A percentile compares a stretch with the other conserved stretches of the same genome.
Conservation (phyloP, 2,113 vertebrate species). For the Hemicordylus capensis region DNA sequence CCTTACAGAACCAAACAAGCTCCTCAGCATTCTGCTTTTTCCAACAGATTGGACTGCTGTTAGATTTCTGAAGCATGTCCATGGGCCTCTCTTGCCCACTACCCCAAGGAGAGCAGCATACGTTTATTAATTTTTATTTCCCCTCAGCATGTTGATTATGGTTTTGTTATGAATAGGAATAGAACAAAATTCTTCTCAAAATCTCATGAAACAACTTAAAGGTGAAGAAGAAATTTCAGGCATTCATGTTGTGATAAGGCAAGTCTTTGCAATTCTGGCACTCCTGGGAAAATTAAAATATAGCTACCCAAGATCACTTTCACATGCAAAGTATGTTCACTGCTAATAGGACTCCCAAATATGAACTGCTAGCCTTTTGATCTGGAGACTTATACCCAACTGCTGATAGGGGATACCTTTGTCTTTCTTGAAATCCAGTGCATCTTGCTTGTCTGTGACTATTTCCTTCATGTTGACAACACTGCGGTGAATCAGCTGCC, state of each 20-base stretch:
- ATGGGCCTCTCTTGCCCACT: neutral
- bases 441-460: slow-evolving; percentile 98
- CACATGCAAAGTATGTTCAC: neutral
- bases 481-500: slow-evolving; percentile 95
- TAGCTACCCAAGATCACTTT: neutral
- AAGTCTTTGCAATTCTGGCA: neutral
- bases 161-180: neutral
- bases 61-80: neutral
- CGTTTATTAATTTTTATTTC: neutral
- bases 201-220: neutral
- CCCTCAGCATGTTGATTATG: neutral
- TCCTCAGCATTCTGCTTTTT: neutral
- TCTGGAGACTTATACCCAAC: neutral
- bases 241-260: neutral
- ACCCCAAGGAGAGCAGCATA: neutral
- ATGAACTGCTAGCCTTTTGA: neutral
- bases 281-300: neutral
- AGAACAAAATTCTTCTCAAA: neutral
- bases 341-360: neutral
- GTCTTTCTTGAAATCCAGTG: slow-evolving; percentile 98
- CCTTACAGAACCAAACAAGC: neutral
- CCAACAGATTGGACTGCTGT: neutral
- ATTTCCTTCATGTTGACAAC: slow-evolving; percentile 99
- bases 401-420: slow-evolving; percentile 81
- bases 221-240: neutral